Evolutionary conservation across 2,797 vertebrate species (phyloP).

Genomic region (Clamator glandarius): DNA sequence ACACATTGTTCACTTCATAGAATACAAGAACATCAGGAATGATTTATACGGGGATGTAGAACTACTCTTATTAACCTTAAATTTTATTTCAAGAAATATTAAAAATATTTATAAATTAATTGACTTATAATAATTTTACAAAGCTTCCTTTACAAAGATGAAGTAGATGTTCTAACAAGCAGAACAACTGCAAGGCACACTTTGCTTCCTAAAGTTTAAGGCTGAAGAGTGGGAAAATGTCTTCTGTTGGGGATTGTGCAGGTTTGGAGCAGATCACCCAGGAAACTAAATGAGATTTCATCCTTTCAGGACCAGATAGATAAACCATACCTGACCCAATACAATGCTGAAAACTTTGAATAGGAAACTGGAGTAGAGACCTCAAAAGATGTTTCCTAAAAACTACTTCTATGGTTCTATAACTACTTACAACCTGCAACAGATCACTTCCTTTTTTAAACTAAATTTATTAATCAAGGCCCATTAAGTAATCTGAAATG

Average conservation of each 20-base stretch:
- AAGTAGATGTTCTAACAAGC: not conserved
- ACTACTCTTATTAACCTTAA: not conserved
- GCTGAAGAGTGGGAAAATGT: not conserved
- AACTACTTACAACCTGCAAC: not conserved
- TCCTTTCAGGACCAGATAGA: not conserved
- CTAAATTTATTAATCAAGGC: not conserved
- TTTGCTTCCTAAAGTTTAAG: not conserved
- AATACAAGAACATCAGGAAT: accelerated
- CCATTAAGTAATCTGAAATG: not conserved
- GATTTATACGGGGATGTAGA: accelerated
- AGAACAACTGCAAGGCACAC: not conserved
- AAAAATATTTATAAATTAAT: not conserved
- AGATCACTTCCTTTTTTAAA: not conserved
- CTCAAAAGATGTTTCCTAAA: not conserved
- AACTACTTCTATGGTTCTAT: not conserved
- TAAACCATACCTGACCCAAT: not conserved
- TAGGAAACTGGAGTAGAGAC: not conserved
- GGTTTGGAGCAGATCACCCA: not conserved
- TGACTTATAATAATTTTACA: not conserved
- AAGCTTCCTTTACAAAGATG: not conserved
- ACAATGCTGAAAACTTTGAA: not conserved
- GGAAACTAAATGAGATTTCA: not conserved
- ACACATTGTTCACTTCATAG: not conserved
- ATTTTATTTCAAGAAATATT: not conserved
- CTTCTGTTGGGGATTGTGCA: not conserved